Evolutionary conservation across 2,797 vertebrate species (phyloP).

Genomic region (Pitangus sulphuratus): DNA sequence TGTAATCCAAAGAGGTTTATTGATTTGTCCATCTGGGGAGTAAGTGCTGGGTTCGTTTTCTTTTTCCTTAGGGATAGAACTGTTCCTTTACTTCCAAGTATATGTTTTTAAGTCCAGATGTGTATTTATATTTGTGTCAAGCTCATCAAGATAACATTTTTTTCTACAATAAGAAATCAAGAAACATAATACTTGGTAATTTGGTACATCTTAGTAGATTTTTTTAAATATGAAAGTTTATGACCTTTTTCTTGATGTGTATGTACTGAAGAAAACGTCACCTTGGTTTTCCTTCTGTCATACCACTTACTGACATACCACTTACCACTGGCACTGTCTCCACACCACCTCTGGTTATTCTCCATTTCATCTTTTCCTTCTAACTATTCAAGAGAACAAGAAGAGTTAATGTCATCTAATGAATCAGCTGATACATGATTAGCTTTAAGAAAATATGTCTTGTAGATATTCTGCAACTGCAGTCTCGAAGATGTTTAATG

Average conservation of each 20-base stretch:
- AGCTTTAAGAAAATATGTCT: not conserved
- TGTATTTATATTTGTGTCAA: not conserved
- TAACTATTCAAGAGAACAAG: not conserved
- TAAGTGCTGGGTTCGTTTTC: not conserved
- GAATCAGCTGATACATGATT: not conserved
- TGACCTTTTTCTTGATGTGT: not conserved
- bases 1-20: not conserved
- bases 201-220: not conserved
- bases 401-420: not conserved
- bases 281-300: not conserved
- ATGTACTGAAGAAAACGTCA: not conserved
- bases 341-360: not conserved
- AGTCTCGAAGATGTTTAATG: not conserved
- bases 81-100: not conserved
- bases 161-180: not conserved
- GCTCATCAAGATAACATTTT: not conserved
- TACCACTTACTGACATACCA: not conserved
- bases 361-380: not conserved
- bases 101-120: not conserved
- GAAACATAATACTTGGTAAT: not conserved
- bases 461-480: not conserved
- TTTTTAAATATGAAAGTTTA: not conserved
- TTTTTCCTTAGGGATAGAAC: not conserved
- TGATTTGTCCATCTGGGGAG: not conserved
- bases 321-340: not conserved